phyloP scores from a whole-genome alignment of 2,888 invertebrate species.

The Pristionchus mayeri region DNA sequence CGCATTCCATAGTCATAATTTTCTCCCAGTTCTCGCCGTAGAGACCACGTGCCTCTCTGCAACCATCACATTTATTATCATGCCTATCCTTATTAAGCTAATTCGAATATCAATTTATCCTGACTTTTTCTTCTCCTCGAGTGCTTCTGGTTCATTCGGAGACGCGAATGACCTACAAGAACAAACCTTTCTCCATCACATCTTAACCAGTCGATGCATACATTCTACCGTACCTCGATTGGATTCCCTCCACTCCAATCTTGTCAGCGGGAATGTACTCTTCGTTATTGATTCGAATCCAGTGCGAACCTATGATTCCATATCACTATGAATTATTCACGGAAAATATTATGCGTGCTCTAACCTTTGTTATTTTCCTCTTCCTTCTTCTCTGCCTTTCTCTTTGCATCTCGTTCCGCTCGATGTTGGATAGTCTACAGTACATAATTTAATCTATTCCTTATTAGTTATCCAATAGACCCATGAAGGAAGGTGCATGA shows the following conservation, averaged over 20 bases:
- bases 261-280: slow-evolving; percentile 25
- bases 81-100: no score
- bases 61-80: no score
- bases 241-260: slow-evolving; percentile 39
- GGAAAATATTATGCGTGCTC: no score
- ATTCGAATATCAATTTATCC: no score
- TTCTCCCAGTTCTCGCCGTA: slow-evolving; percentile 76
- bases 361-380: background rate
- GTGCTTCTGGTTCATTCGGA: slow-evolving; percentile 30
- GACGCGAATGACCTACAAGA: background rate
- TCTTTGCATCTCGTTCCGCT: slow-evolving; percentile 28
- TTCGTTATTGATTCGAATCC: slow-evolving; percentile 32
- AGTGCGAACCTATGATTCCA: background rate
- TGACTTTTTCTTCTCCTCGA: slow-evolving; percentile 18
- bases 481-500: background rate
- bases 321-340: background rate
- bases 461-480: background rate
- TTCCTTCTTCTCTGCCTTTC: slow-evolving; percentile 9
- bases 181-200: background rate
- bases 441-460: no score
- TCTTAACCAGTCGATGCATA: background rate
- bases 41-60: slow-evolving; percentile 11
- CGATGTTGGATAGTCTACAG: slow-evolving; percentile 34
- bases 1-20: slow-evolving; percentile 85
- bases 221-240: background rate